Evolutionary conservation across 2,888 invertebrate genomes (phyloP), one percentile per base, ranked within the genome.

Genomic region (Cetonia aurata): DNA sequence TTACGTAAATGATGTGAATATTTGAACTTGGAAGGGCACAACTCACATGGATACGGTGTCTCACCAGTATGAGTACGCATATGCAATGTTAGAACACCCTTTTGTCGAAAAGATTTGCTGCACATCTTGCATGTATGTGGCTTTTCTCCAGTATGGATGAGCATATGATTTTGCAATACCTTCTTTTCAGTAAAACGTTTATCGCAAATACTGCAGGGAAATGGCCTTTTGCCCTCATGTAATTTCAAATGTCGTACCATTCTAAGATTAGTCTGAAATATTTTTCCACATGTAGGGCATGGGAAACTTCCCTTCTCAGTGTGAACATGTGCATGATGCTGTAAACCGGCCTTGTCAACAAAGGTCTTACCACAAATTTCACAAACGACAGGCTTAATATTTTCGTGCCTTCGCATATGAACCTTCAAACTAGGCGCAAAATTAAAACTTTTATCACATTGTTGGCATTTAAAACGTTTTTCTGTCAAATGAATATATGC

Each of bases 81-180:
- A 48, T 60, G 60, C n/a, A 65, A 48, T 6, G 9, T 48, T 4
- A 48, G 15, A 44, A 48, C 9, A 9, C 31, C 13, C n/a, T 8
- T 33, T 33, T 60, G 60, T 48, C 46, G 25, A 48, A 60, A 60
- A 6, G 46, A 60, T 33, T 60, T 60, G 25, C 48, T 13, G 48
- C 60, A 60, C 8, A 60, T 46, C 12, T 46, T 46, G 31, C 60
- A 60, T 9, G 48, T 46, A 48, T 31, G 46, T 31, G 60, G 60
- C 19, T 60, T 60, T 25, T 60, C 48, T n/a, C 46, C 60, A 8
- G 46, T 60, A 60, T 67, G 67, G 1, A 53, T 67, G 6, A 33
- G 42, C 1, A 53, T 33, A 31, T 67, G 67, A 12, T 42, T 46
- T 6, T 17, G 13, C 42, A 67, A 13, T 10, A 46, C 44, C 15